Evolutionary conservation across 1,140 invertebrate genomes (phyloP), one percentile per base, ranked within the genome.

Genomic region (Sminthurides bifidus): DNA sequence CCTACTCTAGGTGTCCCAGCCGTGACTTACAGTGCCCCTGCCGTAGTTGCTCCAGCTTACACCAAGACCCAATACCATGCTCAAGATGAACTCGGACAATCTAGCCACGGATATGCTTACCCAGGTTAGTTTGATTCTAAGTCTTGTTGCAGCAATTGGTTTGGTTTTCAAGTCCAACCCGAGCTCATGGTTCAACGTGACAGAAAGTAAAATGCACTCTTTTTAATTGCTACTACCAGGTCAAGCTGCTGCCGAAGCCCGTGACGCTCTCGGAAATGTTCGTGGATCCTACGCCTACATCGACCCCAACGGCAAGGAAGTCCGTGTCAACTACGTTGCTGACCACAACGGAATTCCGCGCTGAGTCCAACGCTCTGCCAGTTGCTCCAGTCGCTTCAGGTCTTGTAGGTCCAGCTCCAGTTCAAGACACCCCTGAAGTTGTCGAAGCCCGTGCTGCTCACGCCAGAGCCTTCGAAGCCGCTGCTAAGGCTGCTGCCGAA

Each of bases 321-420:
- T 77, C 60, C 69, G 72, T 45, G 72, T 73, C 61, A 73, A 77
- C 63, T 75, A 73, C 64, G 68, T 73, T 30, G 73, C 74, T 56
- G 73, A 73, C 53, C 60, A 64, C 6, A 54, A 35, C 29, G 77
- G 78, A n/a, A 56, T 78, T 75, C 71, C 75, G 77, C 46, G 76
- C 75, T 27, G 72, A 73, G 50, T 68, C 66, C 62, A 73, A 73
- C 55, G 70, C 70, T 58, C 72, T 77, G 12, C 70, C 76, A 40
- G 68, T 69, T 10, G 60, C 38, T 19, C 57, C 57, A 54, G 51
- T 15, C 4, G 45, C 46, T 46, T 37, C 51, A 37, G 35, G n/a
- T 4, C 23, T 52, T 1, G 26, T 58, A n/a, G 59, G 44, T 24
- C 59, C 59, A 53, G 29, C 33, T 14, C 53, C 54, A 44, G 67